Evolutionary conservation across 2,113 vertebrate species (phyloP).

Genomic region (Cynocephalus volans): DNA sequence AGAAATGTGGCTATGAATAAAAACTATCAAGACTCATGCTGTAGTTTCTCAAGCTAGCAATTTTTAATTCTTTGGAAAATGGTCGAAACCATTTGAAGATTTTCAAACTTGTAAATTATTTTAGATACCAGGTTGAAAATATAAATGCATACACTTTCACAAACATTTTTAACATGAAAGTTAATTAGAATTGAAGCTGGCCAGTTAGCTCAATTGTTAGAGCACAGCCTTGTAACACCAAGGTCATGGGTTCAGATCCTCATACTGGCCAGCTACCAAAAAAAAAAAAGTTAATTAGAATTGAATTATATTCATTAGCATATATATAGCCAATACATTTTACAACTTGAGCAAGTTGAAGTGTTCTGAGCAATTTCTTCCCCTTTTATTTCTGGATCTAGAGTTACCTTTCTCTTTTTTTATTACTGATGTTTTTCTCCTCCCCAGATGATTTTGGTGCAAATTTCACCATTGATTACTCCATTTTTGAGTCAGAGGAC

Average conservation of each 20-base stretch:
- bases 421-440: conserved; percentile 42
- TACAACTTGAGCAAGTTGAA: conserved; percentile 49
- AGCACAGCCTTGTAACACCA: too few relatives aligned
- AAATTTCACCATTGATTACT: conserved; percentile 84
- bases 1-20: not conserved
- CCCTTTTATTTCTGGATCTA: not conserved
- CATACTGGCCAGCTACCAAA: too few relatives aligned
- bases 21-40: not conserved
- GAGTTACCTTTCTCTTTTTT: not conserved
- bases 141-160: conserved; percentile 32
- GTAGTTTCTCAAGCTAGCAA: conserved; percentile 21
- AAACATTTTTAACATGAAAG: conserved; percentile 52
- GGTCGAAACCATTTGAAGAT: conserved; percentile 36
- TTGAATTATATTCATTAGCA: not conserved
- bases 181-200: conserved; percentile 22
- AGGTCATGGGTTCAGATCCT: too few relatives aligned
- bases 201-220: too few relatives aligned
- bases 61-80: conserved; percentile 45
- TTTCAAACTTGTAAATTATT: conserved; percentile 63
- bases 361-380: conserved; percentile 10
- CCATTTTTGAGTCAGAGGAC: conserved; percentile 78
- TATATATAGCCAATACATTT: not conserved
- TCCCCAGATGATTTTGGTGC: conserved; percentile 76
- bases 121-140: conserved; percentile 45
- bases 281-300: conserved; percentile 1